Evolutionary conservation across 2,113 vertebrate species (phyloP), one percentile per base, ranked within the genome.

Genomic region (Coracopsis vasa): DNA sequence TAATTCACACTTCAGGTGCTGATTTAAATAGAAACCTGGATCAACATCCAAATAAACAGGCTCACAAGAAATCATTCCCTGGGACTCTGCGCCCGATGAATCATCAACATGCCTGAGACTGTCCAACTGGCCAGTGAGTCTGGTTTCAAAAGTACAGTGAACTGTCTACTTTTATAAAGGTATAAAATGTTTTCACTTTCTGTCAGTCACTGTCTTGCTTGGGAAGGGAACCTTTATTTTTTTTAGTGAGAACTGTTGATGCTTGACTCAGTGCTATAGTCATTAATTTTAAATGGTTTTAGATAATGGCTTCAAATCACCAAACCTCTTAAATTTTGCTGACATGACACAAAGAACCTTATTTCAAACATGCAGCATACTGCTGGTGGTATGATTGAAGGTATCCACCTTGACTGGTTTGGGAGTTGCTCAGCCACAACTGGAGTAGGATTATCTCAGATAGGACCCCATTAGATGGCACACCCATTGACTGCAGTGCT

Each of bases 1-100:
- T 94, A 93, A 97, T 95, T 97, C 95, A 97, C 95, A 97, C 90
- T 95, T 97, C 95, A 86, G 94, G 95, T 95, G 91, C 88, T 93
- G 86, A 90, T 94, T 96, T 96, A 97, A 96, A 97, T 97, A 97
- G 95, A 97, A 96, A 94, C 51, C 18, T 96, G 83, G 74, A 91
- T 97, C 95, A 93, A 78, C 90, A 91, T 96, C 94, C 92, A 97
- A 94, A 94, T 81, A 90, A 95, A 80, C 80, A 95, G 73, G 64
- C 92, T 64, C 5, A 0, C 56, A 92, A 89, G 90, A 88, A 96
- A 88, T 86, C 85, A 42, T n/a, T 94, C 91, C 42, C 92, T 94
- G 85, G 88, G 58, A 94, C 73, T 95, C 37, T 73, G 44, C 81
- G 75, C 95, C 88, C 88, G 77, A 97, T 95, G 92, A 96, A 92